Evolutionary conservation across 2,888 invertebrate species (phyloP).

Genomic region (Augochlorella aurata): DNA sequence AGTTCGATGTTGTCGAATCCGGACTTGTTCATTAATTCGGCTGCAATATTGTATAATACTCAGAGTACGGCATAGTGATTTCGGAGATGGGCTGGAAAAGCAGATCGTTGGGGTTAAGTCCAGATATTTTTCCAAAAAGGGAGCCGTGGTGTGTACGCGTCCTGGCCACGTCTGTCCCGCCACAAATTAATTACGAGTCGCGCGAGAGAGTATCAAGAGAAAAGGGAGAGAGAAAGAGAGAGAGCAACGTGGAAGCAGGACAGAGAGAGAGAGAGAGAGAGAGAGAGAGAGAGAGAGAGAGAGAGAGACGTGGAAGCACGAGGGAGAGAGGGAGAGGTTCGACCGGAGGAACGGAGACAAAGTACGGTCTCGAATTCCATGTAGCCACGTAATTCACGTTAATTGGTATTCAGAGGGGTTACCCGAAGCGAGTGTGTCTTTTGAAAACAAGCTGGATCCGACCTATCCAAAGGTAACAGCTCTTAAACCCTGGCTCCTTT

Average conservation of each 20-base stretch:
- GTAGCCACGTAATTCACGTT: slow-evolving; percentile 73
- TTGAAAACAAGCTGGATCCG: slow-evolving; percentile 67
- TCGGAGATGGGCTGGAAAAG: not conserved
- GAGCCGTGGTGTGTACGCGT: slow-evolving; percentile 25
- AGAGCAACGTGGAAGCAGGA: not conserved
- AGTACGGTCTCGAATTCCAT: slow-evolving; percentile 63
- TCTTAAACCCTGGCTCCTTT: slow-evolving; percentile 61
- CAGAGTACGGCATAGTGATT: no score
- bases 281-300: slow-evolving; percentile 15
- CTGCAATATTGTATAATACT: no score
- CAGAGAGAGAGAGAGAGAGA: slow-evolving; percentile 31
- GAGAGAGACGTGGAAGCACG: not conserved
- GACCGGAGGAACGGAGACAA: slow-evolving; percentile 43
- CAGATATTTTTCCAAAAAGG: slow-evolving; percentile 4
- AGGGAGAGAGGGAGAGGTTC: slow-evolving; percentile 19
- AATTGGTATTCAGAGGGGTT: slow-evolving; percentile 75
- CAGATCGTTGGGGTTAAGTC: slow-evolving; percentile 18
- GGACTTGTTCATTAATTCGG: no score
- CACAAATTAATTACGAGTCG: slow-evolving; percentile 58
- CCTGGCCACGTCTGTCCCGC: slow-evolving; percentile 43
- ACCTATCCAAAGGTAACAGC: slow-evolving; percentile 58
- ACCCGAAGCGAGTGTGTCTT: slow-evolving; percentile 66
- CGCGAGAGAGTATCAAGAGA: slow-evolving; percentile 30
- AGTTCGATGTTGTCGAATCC: no score
- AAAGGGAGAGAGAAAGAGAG: not conserved